Evolutionary conservation across 2,888 invertebrate species (phyloP).

Genomic region (Temnothorax ravouxi): DNA sequence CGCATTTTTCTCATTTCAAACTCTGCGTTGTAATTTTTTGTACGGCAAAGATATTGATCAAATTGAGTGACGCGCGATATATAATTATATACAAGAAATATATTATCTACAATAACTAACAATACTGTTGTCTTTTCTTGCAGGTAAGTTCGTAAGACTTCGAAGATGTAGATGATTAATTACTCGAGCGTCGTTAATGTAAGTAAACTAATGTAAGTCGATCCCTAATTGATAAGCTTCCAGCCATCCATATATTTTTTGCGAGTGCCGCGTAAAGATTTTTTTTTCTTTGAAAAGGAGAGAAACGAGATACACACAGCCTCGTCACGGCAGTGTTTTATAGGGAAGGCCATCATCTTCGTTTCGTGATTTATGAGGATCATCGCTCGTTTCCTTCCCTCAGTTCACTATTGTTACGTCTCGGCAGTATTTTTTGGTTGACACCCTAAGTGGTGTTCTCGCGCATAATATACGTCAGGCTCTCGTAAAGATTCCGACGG

Average conservation of each 20-base stretch:
- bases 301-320: conserved; percentile 5
- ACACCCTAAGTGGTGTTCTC: conserved; percentile 47
- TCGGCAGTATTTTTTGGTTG: conserved; percentile 42
- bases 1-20: not conserved
- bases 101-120: conserved; percentile 19
- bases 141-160: conserved; percentile 41
- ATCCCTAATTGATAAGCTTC: not conserved
- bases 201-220: conserved; percentile 38
- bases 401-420: conserved; percentile 61
- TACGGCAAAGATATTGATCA: not conserved
- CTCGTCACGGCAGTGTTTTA: conserved; percentile 14
- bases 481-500: conserved; percentile 27
- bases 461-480: conserved; percentile 49
- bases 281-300: not conserved
- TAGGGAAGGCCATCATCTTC: conserved; percentile 46
- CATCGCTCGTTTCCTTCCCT: conserved; percentile 62
- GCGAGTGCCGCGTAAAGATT: conserved; percentile 13
- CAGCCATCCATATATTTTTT: conserved; percentile 13
- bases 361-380: conserved; percentile 68
- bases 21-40: not conserved
- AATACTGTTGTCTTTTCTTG: conserved; percentile 27
- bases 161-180: conserved; percentile 49
- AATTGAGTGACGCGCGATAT: not conserved
- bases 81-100: not conserved
- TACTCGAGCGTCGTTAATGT: conserved; percentile 32